Conservation (phyloP, 2,113 vertebrate genomes). For the Cephalopterus ornatus region DNA sequence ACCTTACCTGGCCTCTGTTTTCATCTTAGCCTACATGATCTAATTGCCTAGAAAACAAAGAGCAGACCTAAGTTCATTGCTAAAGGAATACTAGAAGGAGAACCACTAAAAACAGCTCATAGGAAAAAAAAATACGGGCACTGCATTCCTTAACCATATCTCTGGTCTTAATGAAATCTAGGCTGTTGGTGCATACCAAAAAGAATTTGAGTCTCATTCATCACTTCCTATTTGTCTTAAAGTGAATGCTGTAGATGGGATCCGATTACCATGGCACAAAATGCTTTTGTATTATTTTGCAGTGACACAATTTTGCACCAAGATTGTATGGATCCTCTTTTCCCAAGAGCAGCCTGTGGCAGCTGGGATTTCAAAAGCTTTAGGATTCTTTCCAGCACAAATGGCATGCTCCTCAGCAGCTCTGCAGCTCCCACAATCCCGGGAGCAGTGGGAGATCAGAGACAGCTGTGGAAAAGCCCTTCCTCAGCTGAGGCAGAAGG, state of each 20-base stretch:
- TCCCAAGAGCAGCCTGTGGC: conserved; percentile 23
- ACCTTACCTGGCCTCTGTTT: background rate
- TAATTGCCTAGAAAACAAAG: background rate
- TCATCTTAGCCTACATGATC: background rate
- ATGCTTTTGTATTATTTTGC: background rate
- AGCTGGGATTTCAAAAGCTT: conserved; percentile 44
- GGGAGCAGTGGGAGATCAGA: background rate
- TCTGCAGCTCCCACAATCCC: background rate
- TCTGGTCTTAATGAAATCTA: background rate
- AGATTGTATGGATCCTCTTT: conserved; percentile 23
- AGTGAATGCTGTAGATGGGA: conserved; percentile 2
- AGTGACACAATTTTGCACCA: conserved; percentile 18
- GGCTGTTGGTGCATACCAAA: conserved; percentile 14
- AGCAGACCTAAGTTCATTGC: background rate
- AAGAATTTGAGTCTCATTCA: conserved; percentile 34
- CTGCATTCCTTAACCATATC: background rate
- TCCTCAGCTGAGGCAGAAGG: background rate
- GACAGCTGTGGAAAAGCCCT: background rate
- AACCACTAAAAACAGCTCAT: background rate
- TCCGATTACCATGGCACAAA: conserved; percentile 22
- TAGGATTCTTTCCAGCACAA: conserved; percentile 56
- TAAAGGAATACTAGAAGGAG: background rate
- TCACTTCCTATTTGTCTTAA: conserved; percentile 52
- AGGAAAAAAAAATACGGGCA: background rate
- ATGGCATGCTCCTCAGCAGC: background rate